Conservation (phyloP, 2,888 invertebrate species). For the Tribolium freemani region DNA sequence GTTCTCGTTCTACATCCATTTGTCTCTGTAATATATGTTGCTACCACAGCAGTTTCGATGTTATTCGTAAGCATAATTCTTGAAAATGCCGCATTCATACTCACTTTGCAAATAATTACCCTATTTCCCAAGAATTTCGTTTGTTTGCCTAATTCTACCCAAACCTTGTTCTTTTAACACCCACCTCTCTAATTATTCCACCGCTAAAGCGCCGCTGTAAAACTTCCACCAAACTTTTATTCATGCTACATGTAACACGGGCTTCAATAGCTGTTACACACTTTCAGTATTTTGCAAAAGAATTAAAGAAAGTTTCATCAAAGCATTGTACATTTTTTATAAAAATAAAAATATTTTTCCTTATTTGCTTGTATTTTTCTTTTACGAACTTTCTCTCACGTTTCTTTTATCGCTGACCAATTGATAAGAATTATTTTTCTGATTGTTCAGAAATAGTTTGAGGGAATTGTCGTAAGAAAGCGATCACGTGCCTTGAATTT, state of each 20-base stretch:
- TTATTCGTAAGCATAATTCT: conserved; percentile 48
- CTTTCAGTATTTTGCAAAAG: conserved; percentile 14
- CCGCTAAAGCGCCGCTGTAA: conserved; percentile 26
- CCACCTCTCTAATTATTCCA: conserved; percentile 38
- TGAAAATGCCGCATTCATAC: conserved; percentile 49
- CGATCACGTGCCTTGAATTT: conserved; percentile 40
- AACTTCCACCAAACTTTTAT: conserved; percentile 39
- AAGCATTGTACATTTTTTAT: neutral
- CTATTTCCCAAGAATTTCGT: conserved; percentile 37
- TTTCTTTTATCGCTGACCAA: conserved; percentile 21
- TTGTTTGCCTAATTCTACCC: conserved; percentile 30
- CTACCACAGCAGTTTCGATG: conserved; percentile 53
- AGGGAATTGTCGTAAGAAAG: conserved; percentile 36
- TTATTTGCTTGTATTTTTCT: conserved; percentile 1
- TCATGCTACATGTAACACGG: conserved; percentile 39
- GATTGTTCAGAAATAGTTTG: conserved; percentile 44
- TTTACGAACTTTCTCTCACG: neutral
- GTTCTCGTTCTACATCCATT: conserved; percentile 53
- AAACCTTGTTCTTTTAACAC: conserved; percentile 37
- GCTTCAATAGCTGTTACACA: conserved; percentile 26
- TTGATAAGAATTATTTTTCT: conserved; percentile 42
- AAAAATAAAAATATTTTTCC: neutral
- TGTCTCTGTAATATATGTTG: conserved; percentile 58
- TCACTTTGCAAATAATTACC: conserved; percentile 41
- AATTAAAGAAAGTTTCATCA: conserved; percentile 11